Evolutionary conservation across 2,888 invertebrate species (phyloP).

Genomic region (Plusia festucae): DNA sequence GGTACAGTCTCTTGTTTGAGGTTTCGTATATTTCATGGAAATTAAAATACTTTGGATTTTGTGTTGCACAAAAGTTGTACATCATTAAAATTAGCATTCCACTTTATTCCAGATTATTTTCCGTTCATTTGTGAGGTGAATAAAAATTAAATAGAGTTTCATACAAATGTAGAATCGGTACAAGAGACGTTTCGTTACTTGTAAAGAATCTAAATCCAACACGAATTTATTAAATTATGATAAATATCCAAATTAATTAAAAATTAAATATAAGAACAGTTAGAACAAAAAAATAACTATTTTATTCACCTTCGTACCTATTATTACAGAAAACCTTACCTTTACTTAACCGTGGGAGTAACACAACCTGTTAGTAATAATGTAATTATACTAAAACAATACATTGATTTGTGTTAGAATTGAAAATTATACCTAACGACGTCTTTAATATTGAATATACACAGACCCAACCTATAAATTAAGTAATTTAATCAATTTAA

Average conservation of each 20-base stretch:
- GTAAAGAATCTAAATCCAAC: not conserved
- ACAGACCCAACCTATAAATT: not conserved
- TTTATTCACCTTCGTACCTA: too few species aligned
- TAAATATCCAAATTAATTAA: too few species aligned
- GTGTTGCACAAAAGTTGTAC: too few species aligned
- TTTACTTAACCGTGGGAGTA: conserved; percentile 4
- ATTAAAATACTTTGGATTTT: too few species aligned
- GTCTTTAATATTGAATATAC: not conserved
- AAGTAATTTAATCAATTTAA: not conserved
- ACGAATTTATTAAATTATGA: too few species aligned
- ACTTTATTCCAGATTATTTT: too few species aligned
- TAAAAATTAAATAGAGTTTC: not conserved
- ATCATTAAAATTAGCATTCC: too few species aligned
- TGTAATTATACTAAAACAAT: conserved; percentile 2
- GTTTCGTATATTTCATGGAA: not conserved
- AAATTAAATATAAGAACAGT: too few species aligned
- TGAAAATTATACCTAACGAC: not conserved
- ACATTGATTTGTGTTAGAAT: conserved; percentile 6
- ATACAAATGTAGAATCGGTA: not conserved
- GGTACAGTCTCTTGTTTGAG: not conserved
- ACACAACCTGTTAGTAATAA: conserved; percentile 1
- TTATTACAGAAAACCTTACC: too few species aligned
- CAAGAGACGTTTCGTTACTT: not conserved
- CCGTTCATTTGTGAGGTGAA: not conserved
- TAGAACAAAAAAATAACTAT: too few species aligned